Conservation (phyloP, 2,888 invertebrate species). For the Apamea sordens region DNA sequence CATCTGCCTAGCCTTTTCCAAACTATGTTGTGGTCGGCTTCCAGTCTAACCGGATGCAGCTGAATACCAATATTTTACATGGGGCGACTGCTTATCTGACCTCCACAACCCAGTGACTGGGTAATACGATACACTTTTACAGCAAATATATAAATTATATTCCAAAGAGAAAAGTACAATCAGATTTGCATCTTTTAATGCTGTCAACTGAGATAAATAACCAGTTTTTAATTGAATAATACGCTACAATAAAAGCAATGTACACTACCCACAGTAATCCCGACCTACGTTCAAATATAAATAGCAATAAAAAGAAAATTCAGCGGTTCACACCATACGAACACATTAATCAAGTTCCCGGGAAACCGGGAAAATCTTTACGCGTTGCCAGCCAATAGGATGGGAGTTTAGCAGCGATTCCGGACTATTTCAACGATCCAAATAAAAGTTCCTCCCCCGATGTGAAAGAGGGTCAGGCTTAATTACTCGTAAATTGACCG, state of each 20-base stretch:
- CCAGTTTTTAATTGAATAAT: constrained; percentile 30
- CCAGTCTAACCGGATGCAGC: no score
- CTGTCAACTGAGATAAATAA: background rate
- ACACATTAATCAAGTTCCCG: constrained; percentile 80
- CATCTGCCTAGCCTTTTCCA: no score
- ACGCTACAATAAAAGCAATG: constrained; percentile 43
- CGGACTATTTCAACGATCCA: constrained; percentile 81
- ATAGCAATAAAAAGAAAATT: constrained; percentile 65
- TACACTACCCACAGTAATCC: constrained; percentile 17
- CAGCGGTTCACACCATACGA: constrained; percentile 66
- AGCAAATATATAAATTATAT: background rate
- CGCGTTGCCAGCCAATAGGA: constrained; percentile 81
- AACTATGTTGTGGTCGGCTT: no score
- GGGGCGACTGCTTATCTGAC: no score
- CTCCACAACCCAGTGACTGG: no score
- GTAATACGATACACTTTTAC: no score
- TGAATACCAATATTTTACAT: no score
- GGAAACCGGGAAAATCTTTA: constrained; percentile 78
- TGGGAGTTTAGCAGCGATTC: constrained; percentile 82
- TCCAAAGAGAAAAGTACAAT: background rate
- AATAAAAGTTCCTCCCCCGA: constrained; percentile 88
- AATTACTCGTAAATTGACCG: constrained; percentile 90
- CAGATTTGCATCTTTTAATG: background rate
- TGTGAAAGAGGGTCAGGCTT: constrained; percentile 89
- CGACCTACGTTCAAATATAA: constrained; percentile 52